Base-by-base conservation (phyloP, 1,140 invertebrate species). In the Radopholus similis region DNA sequence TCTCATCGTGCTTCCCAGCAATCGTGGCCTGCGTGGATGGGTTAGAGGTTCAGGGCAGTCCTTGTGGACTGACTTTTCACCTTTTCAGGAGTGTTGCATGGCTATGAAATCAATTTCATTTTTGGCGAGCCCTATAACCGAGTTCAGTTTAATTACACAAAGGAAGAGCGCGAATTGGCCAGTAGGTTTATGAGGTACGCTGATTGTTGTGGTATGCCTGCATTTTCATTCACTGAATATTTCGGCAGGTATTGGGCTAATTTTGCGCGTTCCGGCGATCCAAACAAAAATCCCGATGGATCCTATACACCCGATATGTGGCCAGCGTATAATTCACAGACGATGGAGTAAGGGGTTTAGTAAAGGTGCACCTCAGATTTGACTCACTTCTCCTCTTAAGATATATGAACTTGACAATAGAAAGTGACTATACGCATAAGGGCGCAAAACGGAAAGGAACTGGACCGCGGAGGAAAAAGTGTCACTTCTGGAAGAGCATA, bases 401-500 rank as follows among this genome's bases (percentile, higher is more conserved):
- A n/a, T n/a, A 90, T 84, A 85, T 95, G 57, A 90, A 90, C 1
- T 84, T 95, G 56, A 89, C 89, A 69, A 87, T 89, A 0, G 91
- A 93, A 83, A 88, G 87, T 9, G 67, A 84, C 38, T 78, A 81
- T 47, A 44, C 63, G 11, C 30, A 54, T 55, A 35, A 51, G 64
- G 70, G 77, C 11, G 66, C 81, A 13, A 89, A 88, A 30, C 86
- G 88, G n/a, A 88, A 90, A 23, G 91, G 92, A 8, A 87, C 88
- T 60, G 93, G 92, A 21, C 89, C 90, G 5, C 86, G 92, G 66
- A 87, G 91, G 65, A 91, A 91, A 83, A 88, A 95, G 83, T 96
- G 93, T 86, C 91, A 91, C 58, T 96, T 96, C 84, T 96, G 93
- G 93, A 91, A 93, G 83, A 89, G 91, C 80, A 93, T 94, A 83